These are phyloP conservation scores for Apostichopus leukothele DNA, from an alignment of 53 echinoderm and acorn worm species.

Conservation along the genomic window DNA sequence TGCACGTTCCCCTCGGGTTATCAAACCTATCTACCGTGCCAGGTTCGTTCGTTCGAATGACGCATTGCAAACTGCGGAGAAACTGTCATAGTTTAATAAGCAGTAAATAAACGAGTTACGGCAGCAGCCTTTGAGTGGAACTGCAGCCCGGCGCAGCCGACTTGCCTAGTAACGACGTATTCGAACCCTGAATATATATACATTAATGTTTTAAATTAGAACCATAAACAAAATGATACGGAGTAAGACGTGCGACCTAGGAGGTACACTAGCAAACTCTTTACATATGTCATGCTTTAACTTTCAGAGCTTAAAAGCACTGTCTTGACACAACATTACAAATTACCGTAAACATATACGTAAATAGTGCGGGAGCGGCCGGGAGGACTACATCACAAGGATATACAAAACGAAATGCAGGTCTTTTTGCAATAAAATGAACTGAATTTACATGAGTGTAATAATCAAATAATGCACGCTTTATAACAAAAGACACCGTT, in stretches of 20 bases:
- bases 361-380: too few species aligned
- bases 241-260: not conserved
- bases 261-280: too few species aligned
- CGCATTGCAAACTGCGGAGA: slow-evolving; percentile 19
- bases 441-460: too few species aligned
- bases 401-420: too few species aligned
- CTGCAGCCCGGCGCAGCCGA: not conserved
- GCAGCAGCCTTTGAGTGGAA: slow-evolving; percentile 11
- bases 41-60: not conserved
- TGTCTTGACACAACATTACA: too few species aligned
- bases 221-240: not conserved
- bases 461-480: too few species aligned
- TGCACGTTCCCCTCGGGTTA: slow-evolving; percentile 37
- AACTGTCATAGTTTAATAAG: slow-evolving; percentile 28
- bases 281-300: too few species aligned
- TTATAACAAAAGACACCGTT: too few species aligned
- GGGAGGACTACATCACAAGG: too few species aligned
- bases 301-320: too few species aligned
- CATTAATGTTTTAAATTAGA: not conserved
- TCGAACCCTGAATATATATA: not conserved
- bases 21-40: not conserved
- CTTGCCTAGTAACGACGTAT: not conserved
- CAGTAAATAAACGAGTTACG: slow-evolving; percentile 43
- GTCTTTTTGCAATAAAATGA: too few species aligned
- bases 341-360: too few species aligned